phyloP scores from a whole-genome alignment of 2,797 vertebrate genomes.

The Balearica regulorum region DNA sequence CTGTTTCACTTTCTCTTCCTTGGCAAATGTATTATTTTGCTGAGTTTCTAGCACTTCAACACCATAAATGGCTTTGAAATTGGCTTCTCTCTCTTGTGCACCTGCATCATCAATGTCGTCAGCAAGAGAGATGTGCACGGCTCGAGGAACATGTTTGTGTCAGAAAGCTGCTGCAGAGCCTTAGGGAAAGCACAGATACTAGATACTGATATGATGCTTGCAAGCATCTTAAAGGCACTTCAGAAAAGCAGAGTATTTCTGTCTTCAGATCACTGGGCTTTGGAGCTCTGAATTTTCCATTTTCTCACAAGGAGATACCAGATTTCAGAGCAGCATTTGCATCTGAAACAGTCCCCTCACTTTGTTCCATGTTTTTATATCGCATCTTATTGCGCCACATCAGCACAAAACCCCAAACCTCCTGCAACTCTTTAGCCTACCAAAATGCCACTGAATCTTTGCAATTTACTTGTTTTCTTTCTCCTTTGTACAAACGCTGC shows the following conservation, averaged over 20 bases:
- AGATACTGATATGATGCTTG: conserved; percentile 18
- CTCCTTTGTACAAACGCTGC: not conserved
- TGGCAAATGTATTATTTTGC: conserved; percentile 20
- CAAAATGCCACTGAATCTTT: not conserved
- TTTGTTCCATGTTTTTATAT: not conserved
- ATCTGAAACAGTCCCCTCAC: not conserved
- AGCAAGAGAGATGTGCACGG: conserved; percentile 45
- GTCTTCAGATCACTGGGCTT: not conserved
- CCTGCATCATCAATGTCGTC: conserved; percentile 63
- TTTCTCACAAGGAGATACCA: not conserved
- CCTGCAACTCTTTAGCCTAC: not conserved
- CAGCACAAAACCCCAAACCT: not conserved
- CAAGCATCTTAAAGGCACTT: conserved; percentile 21
- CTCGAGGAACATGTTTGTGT: conserved; percentile 33
- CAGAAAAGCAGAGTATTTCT: not conserved
- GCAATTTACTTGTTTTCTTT: not conserved
- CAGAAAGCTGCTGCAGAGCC: conserved; percentile 41
- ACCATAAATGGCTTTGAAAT: conserved; percentile 63
- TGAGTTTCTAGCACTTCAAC: conserved; percentile 23
- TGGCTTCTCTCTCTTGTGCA: conserved; percentile 43
- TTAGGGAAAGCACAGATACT: conserved; percentile 37
- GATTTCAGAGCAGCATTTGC: not conserved
- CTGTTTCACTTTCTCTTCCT: conserved; percentile 38
- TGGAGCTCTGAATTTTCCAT: not conserved
- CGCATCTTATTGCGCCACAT: not conserved